phyloP scores from a whole-genome alignment of 2,888 invertebrate genomes.

The Dilophus febrilis region DNA sequence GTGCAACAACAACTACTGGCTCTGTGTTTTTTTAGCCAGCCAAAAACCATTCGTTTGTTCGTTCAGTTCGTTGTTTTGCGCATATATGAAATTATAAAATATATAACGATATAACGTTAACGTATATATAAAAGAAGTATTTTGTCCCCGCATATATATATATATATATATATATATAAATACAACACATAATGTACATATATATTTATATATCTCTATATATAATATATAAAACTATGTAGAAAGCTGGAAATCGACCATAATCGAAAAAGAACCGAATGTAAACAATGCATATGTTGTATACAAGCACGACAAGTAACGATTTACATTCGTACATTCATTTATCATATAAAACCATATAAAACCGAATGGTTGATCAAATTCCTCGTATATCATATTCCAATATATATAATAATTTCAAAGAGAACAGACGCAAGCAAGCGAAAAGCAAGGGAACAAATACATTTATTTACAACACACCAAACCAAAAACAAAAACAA shows the following conservation, averaged over 20 bases:
- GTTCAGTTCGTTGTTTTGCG: constrained; percentile 10
- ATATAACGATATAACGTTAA: constrained; percentile 8
- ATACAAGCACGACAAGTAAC: constrained; percentile 2
- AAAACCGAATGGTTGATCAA: constrained; percentile 12
- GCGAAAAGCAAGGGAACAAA: constrained; percentile 16
- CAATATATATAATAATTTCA: constrained; percentile 17
- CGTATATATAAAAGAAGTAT: constrained; percentile 7
- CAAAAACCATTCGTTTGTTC: no score
- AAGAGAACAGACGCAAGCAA: constrained; percentile 20
- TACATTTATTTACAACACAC: neutral
- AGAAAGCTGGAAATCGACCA: constrained; percentile 11
- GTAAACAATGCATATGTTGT: neutral
- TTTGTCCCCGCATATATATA: constrained; percentile 8
- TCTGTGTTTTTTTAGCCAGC: constrained; percentile 3
- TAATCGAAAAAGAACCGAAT: constrained; percentile 4
- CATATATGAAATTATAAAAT: constrained; percentile 13
- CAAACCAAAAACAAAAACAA: neutral
- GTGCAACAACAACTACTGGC: constrained; percentile 1
- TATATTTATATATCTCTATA: no score
- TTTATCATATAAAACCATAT: no score
- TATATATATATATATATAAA: neutral
- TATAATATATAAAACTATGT: no score
- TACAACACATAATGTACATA: neutral
- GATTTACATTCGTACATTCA: constrained; percentile 1
- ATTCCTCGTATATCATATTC: constrained; percentile 17